Conservation (phyloP, 2,113 vertebrate species). For the Tyrannus savana region DNA sequence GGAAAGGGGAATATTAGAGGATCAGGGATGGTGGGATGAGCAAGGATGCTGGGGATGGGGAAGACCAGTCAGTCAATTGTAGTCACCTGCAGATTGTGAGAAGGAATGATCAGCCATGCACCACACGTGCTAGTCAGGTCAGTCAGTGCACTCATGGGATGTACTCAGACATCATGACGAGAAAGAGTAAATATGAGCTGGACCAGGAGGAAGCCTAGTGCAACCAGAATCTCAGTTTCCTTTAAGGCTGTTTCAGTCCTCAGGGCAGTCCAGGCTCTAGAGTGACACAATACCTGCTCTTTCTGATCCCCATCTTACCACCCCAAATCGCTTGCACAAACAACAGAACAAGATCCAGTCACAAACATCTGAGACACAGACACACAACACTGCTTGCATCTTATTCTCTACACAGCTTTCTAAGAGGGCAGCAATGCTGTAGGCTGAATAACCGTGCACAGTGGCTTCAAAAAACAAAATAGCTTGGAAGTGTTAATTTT, state of each 20-base stretch:
- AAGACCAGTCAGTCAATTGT: neutral
- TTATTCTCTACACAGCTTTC: neutral
- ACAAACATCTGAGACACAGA: neutral
- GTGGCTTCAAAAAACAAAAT: neutral
- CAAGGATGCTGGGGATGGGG: neutral
- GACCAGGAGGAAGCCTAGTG: neutral
- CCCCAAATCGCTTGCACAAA: rapidly evolving
- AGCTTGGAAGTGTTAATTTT: neutral
- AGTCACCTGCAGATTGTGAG: neutral
- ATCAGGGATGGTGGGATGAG: neutral
- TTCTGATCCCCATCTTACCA: slow-evolving; percentile 5
- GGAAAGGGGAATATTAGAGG: neutral
- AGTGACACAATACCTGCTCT: neutral
- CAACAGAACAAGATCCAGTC: neutral
- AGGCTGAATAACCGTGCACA: neutral
- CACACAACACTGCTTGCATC: neutral
- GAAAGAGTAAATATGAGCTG: neutral
- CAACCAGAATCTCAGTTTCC: neutral
- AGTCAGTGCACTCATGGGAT: neutral
- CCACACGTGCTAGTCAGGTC: neutral
- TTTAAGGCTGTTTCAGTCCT: neutral
- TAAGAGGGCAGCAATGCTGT: neutral
- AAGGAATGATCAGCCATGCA: neutral
- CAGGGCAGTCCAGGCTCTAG: neutral
- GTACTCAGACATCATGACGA: neutral